Evolutionary conservation across 2,113 vertebrate species (phyloP).

Genomic region (Pyrgilauda ruficollis): DNA sequence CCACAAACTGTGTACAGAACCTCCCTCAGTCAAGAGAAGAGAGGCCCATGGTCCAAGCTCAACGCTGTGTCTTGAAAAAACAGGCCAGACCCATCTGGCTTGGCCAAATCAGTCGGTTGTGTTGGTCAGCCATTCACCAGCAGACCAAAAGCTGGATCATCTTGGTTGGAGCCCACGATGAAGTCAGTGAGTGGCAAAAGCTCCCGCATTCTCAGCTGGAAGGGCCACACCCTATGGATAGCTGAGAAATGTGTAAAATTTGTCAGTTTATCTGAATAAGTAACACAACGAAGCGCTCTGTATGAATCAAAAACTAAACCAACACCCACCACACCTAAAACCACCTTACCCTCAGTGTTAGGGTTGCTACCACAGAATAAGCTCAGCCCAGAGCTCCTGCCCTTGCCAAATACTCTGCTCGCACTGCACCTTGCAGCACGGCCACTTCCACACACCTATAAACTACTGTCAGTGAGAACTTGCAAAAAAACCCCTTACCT

Average conservation of each 20-base stretch:
- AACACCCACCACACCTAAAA: neutral
- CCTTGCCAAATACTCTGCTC: neutral
- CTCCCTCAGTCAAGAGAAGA: neutral
- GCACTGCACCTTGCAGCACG: neutral
- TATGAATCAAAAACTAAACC: neutral
- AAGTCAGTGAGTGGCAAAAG: neutral
- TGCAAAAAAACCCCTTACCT: neutral
- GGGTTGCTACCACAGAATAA: neutral
- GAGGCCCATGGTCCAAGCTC: neutral
- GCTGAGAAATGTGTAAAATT: neutral
- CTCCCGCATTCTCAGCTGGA: neutral
- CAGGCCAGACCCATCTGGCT: neutral
- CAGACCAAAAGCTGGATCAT: neutral
- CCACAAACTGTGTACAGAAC: neutral
- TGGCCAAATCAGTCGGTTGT: neutral
- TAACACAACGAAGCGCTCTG: accelerated
- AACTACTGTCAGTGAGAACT: neutral
- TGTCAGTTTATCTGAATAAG: neutral
- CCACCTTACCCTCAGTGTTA: neutral
- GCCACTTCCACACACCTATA: accelerated
- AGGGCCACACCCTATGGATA: neutral
- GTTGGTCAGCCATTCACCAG: accelerated
- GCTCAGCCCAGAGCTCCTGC: neutral
- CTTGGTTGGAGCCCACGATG: neutral
- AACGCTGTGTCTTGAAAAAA: neutral